Evolutionary conservation across 2,888 invertebrate species (phyloP), one percentile per base, ranked within the genome.

Genomic region (Epistrophe eligans): DNA sequence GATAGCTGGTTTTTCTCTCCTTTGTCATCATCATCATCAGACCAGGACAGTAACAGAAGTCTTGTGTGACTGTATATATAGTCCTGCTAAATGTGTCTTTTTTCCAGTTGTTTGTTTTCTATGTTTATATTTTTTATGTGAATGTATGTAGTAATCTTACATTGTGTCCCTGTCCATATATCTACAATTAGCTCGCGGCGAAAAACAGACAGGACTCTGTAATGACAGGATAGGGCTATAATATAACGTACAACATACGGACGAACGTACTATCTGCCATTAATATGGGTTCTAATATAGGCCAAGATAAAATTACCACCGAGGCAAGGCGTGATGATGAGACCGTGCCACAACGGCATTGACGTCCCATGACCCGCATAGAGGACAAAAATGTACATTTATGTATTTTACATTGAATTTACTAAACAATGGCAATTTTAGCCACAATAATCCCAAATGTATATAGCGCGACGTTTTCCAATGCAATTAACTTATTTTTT

Each of bases 401-500:
- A 52, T 57, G 32, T 57, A 50, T 48, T 50, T 40, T 17, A n/a
- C 40, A 52, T 32, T 17, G 11, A 66, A 58, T 71, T 50, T 17
- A 24, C 48, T 48, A 74, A 82, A 79, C 76, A 79, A 72, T 71
- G 50, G 43, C 79, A 67, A 35, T 43, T 60, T 48, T 58, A 67
- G 62, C 58, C 77, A 32, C 28, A 71, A 76, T 72, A 79, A 76
- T 87, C 76, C 87, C 83, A 76, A 71, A 66, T 57, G 82, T 74
- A 35, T 64, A 43, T 45, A 55, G 71, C 64, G 24, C 64, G 24
- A 74, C 32, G 48, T 40, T 77, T 74, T 81, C 70, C 79, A 83
- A 83, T 83, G 83, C 87, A 87, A 87, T 87, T 87, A 87, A 87
- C 77, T 87, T 72, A 76, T 83, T 79, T 83, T 79, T 79, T 66